These are phyloP conservation scores for Holcopasites calliopsidis DNA, from an alignment of 1,140 invertebrate species.

Conservation along the genomic window DNA sequence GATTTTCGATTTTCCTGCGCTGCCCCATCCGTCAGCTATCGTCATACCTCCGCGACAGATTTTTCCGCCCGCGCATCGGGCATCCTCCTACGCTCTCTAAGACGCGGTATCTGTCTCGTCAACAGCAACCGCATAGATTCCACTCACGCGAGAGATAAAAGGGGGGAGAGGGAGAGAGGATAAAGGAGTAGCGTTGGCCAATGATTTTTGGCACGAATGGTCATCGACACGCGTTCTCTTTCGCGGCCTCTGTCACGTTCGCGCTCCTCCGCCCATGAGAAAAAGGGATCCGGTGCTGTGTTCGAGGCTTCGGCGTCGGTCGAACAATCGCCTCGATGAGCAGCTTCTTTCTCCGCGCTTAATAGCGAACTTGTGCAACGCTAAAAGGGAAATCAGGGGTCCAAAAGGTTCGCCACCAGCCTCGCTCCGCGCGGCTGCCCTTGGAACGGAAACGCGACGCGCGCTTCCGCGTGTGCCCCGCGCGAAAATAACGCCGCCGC, in stretches of 20 bases:
- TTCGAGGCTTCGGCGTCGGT: conserved; percentile 2
- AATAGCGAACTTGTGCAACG: no score
- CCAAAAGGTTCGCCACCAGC: no score
- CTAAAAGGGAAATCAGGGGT: no score
- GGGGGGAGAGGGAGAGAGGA: background rate
- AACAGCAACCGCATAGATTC: no score
- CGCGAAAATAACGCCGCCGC: conserved; percentile 19
- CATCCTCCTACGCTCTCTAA: no score
- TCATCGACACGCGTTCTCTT: conserved; percentile 17
- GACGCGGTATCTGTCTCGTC: no score
- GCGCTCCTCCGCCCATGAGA: conserved; percentile 5
- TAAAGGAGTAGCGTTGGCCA: background rate
- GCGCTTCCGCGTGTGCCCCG: conserved; percentile 7
- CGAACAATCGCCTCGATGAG: background rate
- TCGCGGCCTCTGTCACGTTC: conserved; percentile 42
- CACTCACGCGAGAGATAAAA: background rate
- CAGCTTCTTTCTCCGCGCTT: no score
- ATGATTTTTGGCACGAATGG: conserved; percentile 31
- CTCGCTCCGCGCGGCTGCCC: background rate
- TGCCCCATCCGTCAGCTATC: background rate
- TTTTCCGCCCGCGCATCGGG: conserved; percentile 1
- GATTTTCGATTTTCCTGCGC: background rate
- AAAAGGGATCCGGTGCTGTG: background rate
- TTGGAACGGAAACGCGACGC: background rate
- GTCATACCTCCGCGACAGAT: background rate